Percentiles rank a stretch among this genome's conserved stretches.
phyloP scores from a whole-genome alignment of 1,140 invertebrate species.

The Anthonomus grandis region DNA sequence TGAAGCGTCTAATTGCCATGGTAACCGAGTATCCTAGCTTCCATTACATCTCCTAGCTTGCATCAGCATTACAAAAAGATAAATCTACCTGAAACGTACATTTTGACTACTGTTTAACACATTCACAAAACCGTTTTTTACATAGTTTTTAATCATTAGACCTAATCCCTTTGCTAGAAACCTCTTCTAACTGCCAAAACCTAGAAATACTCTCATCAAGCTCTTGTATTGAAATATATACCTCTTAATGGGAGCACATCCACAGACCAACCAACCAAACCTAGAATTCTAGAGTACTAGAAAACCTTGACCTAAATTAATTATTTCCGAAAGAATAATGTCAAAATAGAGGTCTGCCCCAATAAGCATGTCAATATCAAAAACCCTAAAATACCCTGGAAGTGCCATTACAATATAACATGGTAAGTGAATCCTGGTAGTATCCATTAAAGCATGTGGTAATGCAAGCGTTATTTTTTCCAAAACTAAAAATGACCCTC shows the following conservation, averaged over 20 bases:
- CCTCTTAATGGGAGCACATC: neutral
- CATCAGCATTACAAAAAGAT: neutral
- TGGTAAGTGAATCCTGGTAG: neutral
- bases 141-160: neutral
- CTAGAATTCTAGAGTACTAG: neutral
- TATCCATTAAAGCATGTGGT: neutral
- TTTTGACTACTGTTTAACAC: neutral
- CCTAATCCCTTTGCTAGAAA: neutral
- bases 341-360: no score
- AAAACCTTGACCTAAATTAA: conserved; percentile 7
- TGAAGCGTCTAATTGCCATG: neutral
- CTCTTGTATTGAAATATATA: neutral
- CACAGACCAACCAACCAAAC: no score
- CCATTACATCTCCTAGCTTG: no score
- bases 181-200: neutral
- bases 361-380: no score
- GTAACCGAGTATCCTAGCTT: neutral
- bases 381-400: neutral
- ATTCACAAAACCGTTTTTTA: neutral
- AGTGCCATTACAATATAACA: neutral
- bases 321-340: neutral
- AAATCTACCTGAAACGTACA: neutral
- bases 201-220: neutral
- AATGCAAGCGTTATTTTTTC: neutral
- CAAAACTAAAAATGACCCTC: neutral